Evolutionary conservation across 2,888 invertebrate genomes (phyloP).

Genomic region (Andrena haemorrhoa): DNA sequence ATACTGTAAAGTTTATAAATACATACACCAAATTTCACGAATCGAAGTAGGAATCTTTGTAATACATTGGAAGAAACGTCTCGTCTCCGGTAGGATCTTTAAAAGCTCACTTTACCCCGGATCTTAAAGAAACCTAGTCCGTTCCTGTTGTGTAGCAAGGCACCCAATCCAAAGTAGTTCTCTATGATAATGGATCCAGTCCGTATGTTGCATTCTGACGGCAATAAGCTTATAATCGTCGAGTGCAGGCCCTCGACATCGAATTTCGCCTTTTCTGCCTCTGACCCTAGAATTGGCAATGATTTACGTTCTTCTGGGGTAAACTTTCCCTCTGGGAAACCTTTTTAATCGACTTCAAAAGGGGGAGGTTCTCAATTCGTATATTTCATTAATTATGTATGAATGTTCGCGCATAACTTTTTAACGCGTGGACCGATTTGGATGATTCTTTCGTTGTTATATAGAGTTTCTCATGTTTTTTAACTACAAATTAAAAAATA

Average conservation of each 20-base stretch:
- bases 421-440: no score
- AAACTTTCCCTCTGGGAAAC: no score
- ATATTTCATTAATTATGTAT: no score
- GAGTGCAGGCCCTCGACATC: conserved; percentile 78
- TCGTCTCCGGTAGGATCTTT: conserved; percentile 69
- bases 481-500: no score
- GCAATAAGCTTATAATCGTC: conserved; percentile 74
- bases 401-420: no score
- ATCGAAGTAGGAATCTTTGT: conserved; percentile 6
- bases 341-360: no score
- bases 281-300: conserved; percentile 59
- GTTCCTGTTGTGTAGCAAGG: conserved; percentile 93
- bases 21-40: not conserved
- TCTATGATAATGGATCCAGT: conserved; percentile 91
- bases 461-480: no score
- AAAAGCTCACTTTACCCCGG: conserved; percentile 94
- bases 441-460: no score
- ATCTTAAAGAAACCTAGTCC: conserved; percentile 95
- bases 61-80: not conserved
- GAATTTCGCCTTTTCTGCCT: conserved; percentile 77
- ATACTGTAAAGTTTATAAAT: conserved; percentile 42
- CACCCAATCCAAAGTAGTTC: conserved; percentile 92
- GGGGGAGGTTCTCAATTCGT: no score
- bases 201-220: conserved; percentile 86
- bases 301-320: not conserved